Conservation (phyloP, 2,113 vertebrate species). For the Prochilodus magdalenae region DNA sequence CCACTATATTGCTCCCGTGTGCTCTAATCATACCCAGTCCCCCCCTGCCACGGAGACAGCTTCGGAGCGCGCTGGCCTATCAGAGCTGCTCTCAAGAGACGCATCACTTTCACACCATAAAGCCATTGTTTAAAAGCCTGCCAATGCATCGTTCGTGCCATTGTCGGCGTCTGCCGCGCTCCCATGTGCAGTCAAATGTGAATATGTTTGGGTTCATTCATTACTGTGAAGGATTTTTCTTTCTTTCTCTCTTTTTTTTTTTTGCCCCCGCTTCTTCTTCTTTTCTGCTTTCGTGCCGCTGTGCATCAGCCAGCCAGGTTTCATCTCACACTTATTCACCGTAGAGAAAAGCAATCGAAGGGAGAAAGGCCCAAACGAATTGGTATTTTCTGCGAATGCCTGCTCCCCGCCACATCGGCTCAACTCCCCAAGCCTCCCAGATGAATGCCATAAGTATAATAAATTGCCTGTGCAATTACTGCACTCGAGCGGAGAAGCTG, state of each 20-base stretch:
- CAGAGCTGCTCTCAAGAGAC: slow-evolving; percentile 10
- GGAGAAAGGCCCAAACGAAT: slow-evolving; percentile 47
- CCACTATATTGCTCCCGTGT: slow-evolving; percentile 64
- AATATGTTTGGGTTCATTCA: slow-evolving; percentile 33
- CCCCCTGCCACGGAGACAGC: slow-evolving; percentile 48
- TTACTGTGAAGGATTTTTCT: slow-evolving; percentile 29
- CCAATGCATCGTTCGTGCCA: slow-evolving; percentile 55
- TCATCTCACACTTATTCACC: slow-evolving; percentile 53
- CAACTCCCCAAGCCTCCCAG: slow-evolving; percentile 33
- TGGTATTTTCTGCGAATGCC: slow-evolving; percentile 50
- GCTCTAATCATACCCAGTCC: slow-evolving; percentile 70
- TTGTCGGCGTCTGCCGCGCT: slow-evolving; percentile 36
- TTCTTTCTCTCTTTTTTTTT: background rate
- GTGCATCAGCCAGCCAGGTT: slow-evolving; percentile 34
- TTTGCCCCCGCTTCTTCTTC: background rate
- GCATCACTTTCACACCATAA: background rate
- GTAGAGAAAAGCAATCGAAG: slow-evolving; percentile 45
- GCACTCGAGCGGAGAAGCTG: slow-evolving; percentile 63
- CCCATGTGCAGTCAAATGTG: slow-evolving; percentile 18
- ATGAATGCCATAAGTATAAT: slow-evolving; percentile 71
- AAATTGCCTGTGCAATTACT: slow-evolving; percentile 73
- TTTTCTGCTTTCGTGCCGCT: slow-evolving; percentile 31
- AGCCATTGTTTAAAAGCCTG: slow-evolving; percentile 28
- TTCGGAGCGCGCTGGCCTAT: slow-evolving; percentile 21
- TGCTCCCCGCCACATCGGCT: slow-evolving; percentile 23